phyloP scores from a whole-genome alignment of 1,140 invertebrate species.

The Idris sp. region DNA sequence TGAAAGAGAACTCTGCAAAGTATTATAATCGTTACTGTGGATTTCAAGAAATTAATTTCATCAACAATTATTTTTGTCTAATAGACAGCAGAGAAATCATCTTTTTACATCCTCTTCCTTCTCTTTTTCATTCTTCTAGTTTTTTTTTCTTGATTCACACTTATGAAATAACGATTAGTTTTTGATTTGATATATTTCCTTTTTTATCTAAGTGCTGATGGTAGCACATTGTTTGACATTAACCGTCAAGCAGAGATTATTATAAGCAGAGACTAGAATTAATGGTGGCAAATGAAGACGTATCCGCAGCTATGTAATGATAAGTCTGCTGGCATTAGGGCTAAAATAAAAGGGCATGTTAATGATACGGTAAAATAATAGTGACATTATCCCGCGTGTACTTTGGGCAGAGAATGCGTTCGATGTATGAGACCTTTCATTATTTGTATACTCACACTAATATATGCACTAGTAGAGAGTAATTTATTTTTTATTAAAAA shows the following conservation, averaged over 20 bases:
- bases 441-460: slow-evolving; percentile 36
- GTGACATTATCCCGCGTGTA: slow-evolving; percentile 40
- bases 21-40: too few species aligned
- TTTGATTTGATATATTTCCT: too few species aligned
- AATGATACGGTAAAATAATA: slow-evolving; percentile 49
- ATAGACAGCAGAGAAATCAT: too few species aligned
- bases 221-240: slow-evolving; percentile 12
- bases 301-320: slow-evolving; percentile 15
- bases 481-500: too few species aligned
- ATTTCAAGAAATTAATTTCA: too few species aligned
- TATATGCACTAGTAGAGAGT: too few species aligned
- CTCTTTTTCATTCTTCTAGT: too few species aligned
- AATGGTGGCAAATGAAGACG: slow-evolving; percentile 21
- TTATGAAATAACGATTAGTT: too few species aligned
- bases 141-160: too few species aligned
- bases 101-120: too few species aligned
- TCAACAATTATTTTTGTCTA: too few species aligned
- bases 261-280: slow-evolving; percentile 19
- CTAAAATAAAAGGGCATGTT: slow-evolving; percentile 42
- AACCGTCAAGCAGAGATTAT: slow-evolving; percentile 12
- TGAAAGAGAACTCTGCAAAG: too few species aligned
- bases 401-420: slow-evolving; percentile 16
- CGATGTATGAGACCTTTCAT: slow-evolving; percentile 15
- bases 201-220: not conserved
- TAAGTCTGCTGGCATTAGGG: slow-evolving; percentile 13